These are phyloP conservation scores for Drosophila neotestacea DNA, from an alignment of 2,888 invertebrate species.

Conservation along the genomic window DNA sequence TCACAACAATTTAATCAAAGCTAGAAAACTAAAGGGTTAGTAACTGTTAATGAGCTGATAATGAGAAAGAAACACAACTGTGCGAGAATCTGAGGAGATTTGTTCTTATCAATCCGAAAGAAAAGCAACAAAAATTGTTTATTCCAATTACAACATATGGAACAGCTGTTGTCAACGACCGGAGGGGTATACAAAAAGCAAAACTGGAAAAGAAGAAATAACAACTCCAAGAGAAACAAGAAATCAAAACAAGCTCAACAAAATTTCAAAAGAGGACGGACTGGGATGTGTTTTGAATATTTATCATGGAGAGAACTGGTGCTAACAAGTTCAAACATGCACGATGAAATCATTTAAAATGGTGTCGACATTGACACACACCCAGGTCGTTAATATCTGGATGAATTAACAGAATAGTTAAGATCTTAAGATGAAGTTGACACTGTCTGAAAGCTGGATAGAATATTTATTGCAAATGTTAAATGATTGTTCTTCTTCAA, in stretches of 20 bases:
- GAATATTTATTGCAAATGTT: not conserved
- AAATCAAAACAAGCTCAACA: slow-evolving; percentile 57
- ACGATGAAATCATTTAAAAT: slow-evolving; percentile 38
- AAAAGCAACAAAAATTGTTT: slow-evolving; percentile 47
- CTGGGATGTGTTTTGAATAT: slow-evolving; percentile 54
- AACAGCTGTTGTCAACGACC: slow-evolving; percentile 61
- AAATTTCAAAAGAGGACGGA: slow-evolving; percentile 14
- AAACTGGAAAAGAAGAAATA: slow-evolving; percentile 19
- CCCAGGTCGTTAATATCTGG: slow-evolving; percentile 6
- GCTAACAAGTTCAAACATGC: slow-evolving; percentile 42
- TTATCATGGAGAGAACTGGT: slow-evolving; percentile 49
- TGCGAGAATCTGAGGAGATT: slow-evolving; percentile 46
- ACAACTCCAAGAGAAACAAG: slow-evolving; percentile 30
- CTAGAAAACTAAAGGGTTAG: not conserved
- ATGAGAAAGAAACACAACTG: slow-evolving; percentile 30
- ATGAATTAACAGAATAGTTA: slow-evolving; percentile 10
- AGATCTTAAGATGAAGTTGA: slow-evolving; percentile 10
- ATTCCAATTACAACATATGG: slow-evolving; percentile 59
- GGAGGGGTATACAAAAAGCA: slow-evolving; percentile 10
- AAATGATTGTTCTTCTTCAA: not conserved
- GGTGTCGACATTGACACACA: slow-evolving; percentile 35
- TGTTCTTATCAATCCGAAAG: slow-evolving; percentile 52
- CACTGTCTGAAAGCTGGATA: not conserved
- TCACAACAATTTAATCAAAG: slow-evolving; percentile 23
- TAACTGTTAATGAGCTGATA: slow-evolving; percentile 47